Conservation (phyloP, 2,888 invertebrate genomes). For the Tridacna crocea region DNA sequence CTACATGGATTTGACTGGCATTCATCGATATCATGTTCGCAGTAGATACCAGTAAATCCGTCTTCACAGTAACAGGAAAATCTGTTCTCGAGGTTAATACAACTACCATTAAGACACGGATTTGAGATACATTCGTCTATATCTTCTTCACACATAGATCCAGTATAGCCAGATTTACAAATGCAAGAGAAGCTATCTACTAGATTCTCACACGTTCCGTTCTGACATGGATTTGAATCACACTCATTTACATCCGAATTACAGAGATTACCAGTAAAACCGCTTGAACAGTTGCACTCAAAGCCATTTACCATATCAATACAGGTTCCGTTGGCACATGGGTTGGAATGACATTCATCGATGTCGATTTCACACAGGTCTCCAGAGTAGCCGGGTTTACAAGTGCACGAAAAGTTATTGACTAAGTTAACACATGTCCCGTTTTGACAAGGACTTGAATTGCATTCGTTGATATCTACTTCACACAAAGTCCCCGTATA, state of each 20-base stretch:
- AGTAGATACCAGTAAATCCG: slow-evolving; percentile 44
- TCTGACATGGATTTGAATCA: neutral
- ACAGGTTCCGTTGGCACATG: slow-evolving; percentile 7
- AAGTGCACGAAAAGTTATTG: neutral
- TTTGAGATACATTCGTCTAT: slow-evolving; percentile 7
- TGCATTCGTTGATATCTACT: slow-evolving; percentile 34
- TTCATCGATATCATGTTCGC: slow-evolving; percentile 44
- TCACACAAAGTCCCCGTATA: slow-evolving; percentile 24
- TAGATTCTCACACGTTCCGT: slow-evolving; percentile 9
- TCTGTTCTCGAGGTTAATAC: neutral
- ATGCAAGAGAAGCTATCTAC: neutral
- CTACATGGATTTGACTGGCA: slow-evolving; percentile 1
- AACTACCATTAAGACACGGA: slow-evolving; percentile 14
- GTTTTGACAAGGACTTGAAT: neutral
- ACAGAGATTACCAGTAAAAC: neutral
- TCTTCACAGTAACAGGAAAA: neutral
- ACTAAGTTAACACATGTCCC: slow-evolving; percentile 8
- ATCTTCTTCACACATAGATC: neutral
- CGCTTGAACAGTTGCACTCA: neutral
- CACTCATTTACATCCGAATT: slow-evolving; percentile 2
- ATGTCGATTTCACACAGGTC: neutral
- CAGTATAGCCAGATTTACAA: neutral
- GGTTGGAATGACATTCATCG: slow-evolving; percentile 8
- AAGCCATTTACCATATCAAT: neutral
- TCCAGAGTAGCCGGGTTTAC: neutral